Base-by-base conservation (phyloP, 2,113 vertebrate genomes). In the Psammodynastes pulverulentus region DNA sequence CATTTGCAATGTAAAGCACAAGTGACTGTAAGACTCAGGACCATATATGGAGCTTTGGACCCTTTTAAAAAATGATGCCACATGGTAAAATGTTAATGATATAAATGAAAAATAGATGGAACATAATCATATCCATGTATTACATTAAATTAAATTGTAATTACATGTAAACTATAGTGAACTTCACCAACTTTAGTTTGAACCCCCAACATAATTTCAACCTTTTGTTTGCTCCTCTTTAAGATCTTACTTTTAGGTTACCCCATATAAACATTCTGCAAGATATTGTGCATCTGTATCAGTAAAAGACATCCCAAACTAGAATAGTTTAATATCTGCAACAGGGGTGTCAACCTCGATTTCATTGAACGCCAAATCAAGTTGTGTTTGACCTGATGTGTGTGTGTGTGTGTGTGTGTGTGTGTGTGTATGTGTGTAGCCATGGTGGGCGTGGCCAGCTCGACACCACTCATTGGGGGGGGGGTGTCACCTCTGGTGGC, bases 401-500 rank as follows among this genome's bases (percentile, higher is more conserved):
- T 45, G 45, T 1, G 48, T 1, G 9, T 1, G 48, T 1, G 9
- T 1, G 48, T 1, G 9, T n/a, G 48, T 1, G 48, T 45, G 45
- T 1, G 48, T 1, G 9, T 1, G 48, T 1, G 9, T n/a, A n/a
- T n/a, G n/a, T n/a, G n/a, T n/a, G 9, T 10, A 10, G 48, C 48
- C 9, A 49, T 10, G 48, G 48, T 12, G 48, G 48, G 48, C 3
- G 48, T 49, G 5, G 48, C 48, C 48, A 49, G 9, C 10, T 49
- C 10, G 12, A 49, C 48, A 49, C 3, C 48, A 49, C 10, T 49
- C 48, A 49, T 49, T 10, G 2, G 0, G 10, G 48, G 48, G 9
- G 10, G 48, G 48, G 48, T n/a, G 48, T 9, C 48, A 49, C 48
- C 48, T 49, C 9, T 49, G 3, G 48, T 12, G 10, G 48, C 48